Conservation (phyloP, 2,888 invertebrate genomes). For the Meghimatium bilineatum region DNA sequence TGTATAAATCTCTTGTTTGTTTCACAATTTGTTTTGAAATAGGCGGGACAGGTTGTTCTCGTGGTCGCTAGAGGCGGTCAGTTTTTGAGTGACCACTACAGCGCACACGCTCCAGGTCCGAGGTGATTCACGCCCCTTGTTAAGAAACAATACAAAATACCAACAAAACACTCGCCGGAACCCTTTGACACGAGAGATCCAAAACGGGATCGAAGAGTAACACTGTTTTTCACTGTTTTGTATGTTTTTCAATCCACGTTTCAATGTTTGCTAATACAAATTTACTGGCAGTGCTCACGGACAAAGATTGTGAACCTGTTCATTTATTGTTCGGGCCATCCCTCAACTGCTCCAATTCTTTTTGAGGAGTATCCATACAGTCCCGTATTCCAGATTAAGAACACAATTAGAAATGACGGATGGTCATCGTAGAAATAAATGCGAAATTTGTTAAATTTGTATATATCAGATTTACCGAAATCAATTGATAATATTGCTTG, state of each 20-base stretch:
- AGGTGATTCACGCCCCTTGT: background rate
- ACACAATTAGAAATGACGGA: no score
- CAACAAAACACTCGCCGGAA: constrained; percentile 8
- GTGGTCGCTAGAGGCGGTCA: constrained; percentile 17
- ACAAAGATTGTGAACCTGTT: background rate
- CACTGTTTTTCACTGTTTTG: background rate
- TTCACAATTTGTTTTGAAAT: background rate
- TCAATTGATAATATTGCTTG: constrained; percentile 44
- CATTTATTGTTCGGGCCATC: background rate
- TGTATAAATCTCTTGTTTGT: constrained; percentile 6
- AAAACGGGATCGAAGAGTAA: constrained; percentile 4
- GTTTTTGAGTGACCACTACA: constrained; percentile 30
- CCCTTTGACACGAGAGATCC: constrained; percentile 2
- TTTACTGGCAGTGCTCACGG: background rate
- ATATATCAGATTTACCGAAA: constrained; percentile 32
- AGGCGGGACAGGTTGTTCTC: constrained; percentile 15
- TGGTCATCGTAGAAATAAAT: background rate
- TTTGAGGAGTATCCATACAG: no score
- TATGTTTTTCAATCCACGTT: background rate
- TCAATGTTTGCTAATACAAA: background rate
- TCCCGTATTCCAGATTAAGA: no score
- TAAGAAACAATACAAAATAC: constrained; percentile 22
- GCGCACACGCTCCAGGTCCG: background rate
- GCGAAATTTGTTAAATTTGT: constrained; percentile 24
- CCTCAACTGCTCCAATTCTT: background rate